Conservation (phyloP, 92 coral and sea anemone genomes). For the Montipora capitata region DNA sequence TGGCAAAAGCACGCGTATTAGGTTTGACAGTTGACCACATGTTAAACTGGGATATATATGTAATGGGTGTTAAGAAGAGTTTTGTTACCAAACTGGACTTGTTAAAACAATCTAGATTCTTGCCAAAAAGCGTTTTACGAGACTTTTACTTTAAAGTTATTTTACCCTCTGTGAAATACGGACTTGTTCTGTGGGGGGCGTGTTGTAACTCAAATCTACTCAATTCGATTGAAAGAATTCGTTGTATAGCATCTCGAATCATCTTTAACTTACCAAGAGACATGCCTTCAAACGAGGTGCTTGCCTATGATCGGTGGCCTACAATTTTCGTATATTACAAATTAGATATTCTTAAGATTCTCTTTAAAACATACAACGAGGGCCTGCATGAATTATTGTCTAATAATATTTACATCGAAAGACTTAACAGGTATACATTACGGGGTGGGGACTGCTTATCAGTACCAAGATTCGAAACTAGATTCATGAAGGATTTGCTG, state of each 20-base stretch:
- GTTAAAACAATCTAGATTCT: no score
- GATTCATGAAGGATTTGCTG: no score
- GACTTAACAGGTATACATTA: background rate
- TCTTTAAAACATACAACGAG: no score
- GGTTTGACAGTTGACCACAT: background rate
- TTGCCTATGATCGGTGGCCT: background rate
- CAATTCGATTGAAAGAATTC: constrained; percentile 31
- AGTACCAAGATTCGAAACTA: background rate
- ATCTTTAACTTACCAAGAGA: background rate
- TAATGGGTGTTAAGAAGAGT: no score
- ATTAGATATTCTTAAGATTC: background rate
- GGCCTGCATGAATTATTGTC: background rate
- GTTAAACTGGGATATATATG: background rate
- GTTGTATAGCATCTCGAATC: background rate
- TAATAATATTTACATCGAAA: background rate
- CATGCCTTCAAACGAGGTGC: background rate
- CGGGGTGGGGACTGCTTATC: background rate
- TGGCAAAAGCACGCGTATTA: no score
- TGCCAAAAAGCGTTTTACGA: background rate
- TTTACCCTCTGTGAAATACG: background rate
- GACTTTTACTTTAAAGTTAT: background rate
- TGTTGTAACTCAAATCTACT: constrained; percentile 46
- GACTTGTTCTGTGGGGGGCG: constrained; percentile 1
- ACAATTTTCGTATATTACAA: background rate
- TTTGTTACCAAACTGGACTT: background rate